A percentile compares a stretch with the other conserved stretches of the same genome.
Conservation (phyloP, 2,113 vertebrate genomes). For the Pelusios castaneus region DNA sequence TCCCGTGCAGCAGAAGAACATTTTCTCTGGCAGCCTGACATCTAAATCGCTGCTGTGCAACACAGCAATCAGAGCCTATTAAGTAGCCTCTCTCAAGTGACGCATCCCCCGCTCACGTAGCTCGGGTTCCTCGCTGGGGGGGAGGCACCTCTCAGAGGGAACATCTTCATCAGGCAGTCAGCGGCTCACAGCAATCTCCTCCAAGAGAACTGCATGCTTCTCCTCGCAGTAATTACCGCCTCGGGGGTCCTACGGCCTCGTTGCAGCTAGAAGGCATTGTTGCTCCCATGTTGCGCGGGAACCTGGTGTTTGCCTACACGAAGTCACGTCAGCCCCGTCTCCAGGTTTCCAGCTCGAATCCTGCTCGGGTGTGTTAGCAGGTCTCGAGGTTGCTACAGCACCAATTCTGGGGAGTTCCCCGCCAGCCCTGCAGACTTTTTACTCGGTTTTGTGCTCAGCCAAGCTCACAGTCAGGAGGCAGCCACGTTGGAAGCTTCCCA, state of each 20-base stretch:
- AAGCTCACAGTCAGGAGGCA: neutral
- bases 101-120: neutral
- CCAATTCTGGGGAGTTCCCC: too few species aligned
- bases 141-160: neutral
- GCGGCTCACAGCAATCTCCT: neutral
- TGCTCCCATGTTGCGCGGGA: neutral
- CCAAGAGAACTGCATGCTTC: accelerated
- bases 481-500: neutral
- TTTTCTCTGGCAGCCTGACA: neutral
- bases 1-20: neutral
- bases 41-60: neutral
- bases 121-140: neutral
- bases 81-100: neutral
- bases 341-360: neutral
- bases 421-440: too few species aligned
- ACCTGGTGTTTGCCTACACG: neutral
- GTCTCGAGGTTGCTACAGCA: neutral
- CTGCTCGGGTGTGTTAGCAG: neutral
- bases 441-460: neutral
- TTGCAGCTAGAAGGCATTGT: accelerated
- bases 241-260: neutral
- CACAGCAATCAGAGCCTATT: neutral
- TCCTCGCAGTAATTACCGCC: neutral
- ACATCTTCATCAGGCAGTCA: neutral
- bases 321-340: accelerated